These are phyloP conservation scores for Thaumatotibia leucotreta DNA, from an alignment of 1,140 invertebrate genomes.

Conservation along the genomic window DNA sequence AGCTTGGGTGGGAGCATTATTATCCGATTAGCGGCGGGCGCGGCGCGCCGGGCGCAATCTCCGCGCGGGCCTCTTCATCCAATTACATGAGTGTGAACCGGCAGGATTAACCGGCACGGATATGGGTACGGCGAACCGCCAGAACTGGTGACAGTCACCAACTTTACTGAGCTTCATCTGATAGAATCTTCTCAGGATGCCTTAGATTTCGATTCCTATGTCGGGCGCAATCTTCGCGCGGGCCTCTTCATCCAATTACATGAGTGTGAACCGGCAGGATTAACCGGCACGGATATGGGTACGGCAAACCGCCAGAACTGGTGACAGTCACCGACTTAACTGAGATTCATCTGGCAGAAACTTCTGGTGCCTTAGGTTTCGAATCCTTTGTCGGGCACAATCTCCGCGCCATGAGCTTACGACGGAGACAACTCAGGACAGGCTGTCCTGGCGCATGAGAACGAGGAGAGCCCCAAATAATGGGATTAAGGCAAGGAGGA, in stretches of 20 bases:
- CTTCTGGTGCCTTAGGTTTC: background rate
- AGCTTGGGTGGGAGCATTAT: conserved; percentile 46
- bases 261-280: conserved; percentile 63
- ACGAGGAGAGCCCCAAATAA: too few species aligned
- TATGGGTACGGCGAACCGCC: background rate
- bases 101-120: conserved; percentile 43
- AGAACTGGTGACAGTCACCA: background rate
- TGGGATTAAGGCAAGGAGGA: too few species aligned
- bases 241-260: conserved; percentile 67
- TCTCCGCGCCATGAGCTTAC: too few species aligned
- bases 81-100: conserved; percentile 67
- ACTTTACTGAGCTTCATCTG: background rate
- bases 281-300: conserved; percentile 25
- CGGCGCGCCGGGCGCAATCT: conserved; percentile 50
- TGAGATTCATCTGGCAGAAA: background rate
- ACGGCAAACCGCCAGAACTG: background rate
- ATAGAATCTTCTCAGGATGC: too few species aligned
- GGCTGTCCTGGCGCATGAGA: too few species aligned
- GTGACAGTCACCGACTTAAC: background rate
- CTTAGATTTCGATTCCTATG: too few species aligned
- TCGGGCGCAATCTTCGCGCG: conserved; percentile 54
- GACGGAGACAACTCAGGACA: too few species aligned
- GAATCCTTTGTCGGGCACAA: background rate
- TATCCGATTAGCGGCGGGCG: conserved; percentile 57
- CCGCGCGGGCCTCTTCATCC: conserved; percentile 56